Evolutionary conservation across 2,888 invertebrate species (phyloP), one percentile per base, ranked within the genome.

Genomic region (Epirrita christyi): DNA sequence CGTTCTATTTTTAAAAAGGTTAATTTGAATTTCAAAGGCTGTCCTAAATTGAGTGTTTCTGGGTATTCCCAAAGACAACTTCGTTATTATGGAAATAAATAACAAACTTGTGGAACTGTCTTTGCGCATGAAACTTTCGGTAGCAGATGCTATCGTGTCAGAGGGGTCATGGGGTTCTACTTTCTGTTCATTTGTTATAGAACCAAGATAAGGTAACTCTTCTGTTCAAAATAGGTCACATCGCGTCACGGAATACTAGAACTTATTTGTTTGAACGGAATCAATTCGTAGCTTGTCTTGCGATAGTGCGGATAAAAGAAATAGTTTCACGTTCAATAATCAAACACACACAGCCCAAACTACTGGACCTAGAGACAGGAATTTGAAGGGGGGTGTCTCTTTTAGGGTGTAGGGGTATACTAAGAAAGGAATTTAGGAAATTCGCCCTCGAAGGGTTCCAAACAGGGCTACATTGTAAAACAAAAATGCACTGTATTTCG

Each of bases 1-100:
- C 62, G 60, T 66, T 64, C 61, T 66, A 64, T 69, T 71, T 72
- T 65, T 62, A 64, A 61, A 65, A 67, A 65, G 68, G 67, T 66
- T 63, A 62, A 56, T 72, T 63, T 56, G 50, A 61, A 63, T 54
- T 59, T 67, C 58, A 65, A 63, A 62, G 53, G 14, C 60, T 44
- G 37, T 15, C 40, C 46, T 53, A 42, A 60, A 61, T 59, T 53
- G 47, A 59, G 48, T 54, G 38, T 50, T 59, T 43, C 55, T 63
- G 45, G 36, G 37, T 7, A 32, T 50, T 37, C 28, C 28, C 15
- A n/a, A 37, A 51, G 40, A 51, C 29, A 54, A 54, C 44, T 58
- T 46, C n/a, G 45, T 64, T 58, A 44, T 55, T 64, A 49, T 37
- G 13, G 28, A 48, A 14, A 47, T 54, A 56, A 55, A 55, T 55